A percentile compares a stretch with the other conserved stretches of the same genome.
Conservation (phyloP, 2,888 invertebrate species). For the Azorinus chamasolen region DNA sequence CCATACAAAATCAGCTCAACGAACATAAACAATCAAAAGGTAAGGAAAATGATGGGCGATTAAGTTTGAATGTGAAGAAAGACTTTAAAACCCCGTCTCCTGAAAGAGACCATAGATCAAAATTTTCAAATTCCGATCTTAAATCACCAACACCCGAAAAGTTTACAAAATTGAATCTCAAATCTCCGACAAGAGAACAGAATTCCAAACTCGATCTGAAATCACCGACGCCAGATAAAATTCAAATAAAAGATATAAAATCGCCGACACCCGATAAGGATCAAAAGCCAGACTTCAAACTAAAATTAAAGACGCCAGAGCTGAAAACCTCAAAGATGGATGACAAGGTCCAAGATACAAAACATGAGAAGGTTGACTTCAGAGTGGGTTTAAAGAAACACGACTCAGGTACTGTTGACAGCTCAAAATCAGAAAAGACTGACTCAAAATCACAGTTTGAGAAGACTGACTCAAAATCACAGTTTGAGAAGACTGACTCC, state of each 20-base stretch:
- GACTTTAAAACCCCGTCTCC: no score
- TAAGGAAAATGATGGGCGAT: not conserved
- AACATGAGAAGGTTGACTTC: slow-evolving; percentile 12
- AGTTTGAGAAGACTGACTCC: no score
- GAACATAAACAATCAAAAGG: slow-evolving; percentile 12
- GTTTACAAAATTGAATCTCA: not conserved
- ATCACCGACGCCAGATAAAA: slow-evolving; percentile 24
- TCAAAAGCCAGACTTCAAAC: slow-evolving; percentile 20
- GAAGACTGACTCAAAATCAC: slow-evolving; percentile 31
- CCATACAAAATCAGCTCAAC: slow-evolving; percentile 30
- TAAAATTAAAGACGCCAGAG: slow-evolving; percentile 21
- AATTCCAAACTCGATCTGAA: slow-evolving; percentile 27
- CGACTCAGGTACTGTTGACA: no score
- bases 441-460: slow-evolving; percentile 13
- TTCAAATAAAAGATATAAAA: slow-evolving; percentile 26
- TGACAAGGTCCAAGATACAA: no score
- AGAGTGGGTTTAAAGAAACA: slow-evolving; percentile 30
- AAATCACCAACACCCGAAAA: not conserved
- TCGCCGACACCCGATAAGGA: slow-evolving; percentile 27
- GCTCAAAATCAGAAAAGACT: no score
- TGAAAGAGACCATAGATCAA: no score
- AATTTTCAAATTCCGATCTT: no score
- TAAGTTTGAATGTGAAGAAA: no score
- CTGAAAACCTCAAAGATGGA: not conserved
- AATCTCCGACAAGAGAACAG: not conserved